Base-by-base conservation (phyloP, 1,140 invertebrate species). In the Hyposmocoma kahamanoa region DNA sequence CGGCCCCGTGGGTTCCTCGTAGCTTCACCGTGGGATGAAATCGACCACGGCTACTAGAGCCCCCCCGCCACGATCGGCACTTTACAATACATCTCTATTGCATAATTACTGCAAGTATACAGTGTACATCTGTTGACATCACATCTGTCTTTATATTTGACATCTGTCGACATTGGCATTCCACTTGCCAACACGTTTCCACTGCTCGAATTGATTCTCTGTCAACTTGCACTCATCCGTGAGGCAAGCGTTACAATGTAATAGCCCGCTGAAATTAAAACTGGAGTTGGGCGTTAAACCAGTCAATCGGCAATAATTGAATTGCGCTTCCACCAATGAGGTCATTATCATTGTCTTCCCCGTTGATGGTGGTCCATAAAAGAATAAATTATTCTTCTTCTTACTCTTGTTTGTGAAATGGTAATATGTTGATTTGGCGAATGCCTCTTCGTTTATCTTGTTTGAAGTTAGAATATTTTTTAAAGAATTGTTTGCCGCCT, bases 201-300 rank as follows among this genome's bases (percentile, higher is more conserved):
- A 63, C 11, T 59, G 53, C 22, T 56, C 52, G 28, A 64, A 60
- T 21, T 57, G 61, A 15, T 60, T 59, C 4, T 63, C 56, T 4
- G 56, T 56, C 15, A 60, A 22, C 13, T 56, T 60, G 20, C 57
- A 57, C 24, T 62, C 60, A 36, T 59, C 56, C 60, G 59, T 63
- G 11, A 59, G 22, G 18, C 42, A 52, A 1, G 53, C 61, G 26
- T 64, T 64, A 1, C 43, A 49, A 24, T 61, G 46, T 15, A 53
- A 11, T 17, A 57, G 15, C n/a, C 19, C 24, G n/a, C 45, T 38
- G 42, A 61, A 61, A 19, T 56, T 61, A 15, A 61, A 61, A 13
- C 36, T 42, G 1, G 20, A 24, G 20, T 34, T 34, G 2, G 26
- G 48, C 3, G 19, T 22, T 6, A 50, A 10, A 11, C 41, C 48